Conservation (phyloP, 2,888 invertebrate species). For the Tetragnatha montana region DNA sequence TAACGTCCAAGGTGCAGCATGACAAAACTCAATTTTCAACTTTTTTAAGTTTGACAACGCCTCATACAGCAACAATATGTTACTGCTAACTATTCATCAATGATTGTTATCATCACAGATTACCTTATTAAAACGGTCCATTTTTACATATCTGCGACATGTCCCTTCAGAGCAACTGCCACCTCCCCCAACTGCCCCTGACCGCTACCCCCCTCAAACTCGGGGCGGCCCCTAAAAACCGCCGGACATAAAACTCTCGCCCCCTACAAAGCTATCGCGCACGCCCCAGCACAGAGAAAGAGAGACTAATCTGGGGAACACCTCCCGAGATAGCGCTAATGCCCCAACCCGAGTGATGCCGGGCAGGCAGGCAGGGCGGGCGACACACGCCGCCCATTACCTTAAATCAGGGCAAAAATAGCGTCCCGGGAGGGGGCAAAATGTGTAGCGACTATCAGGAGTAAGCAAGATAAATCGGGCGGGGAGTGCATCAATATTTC, state of each 20-base stretch:
- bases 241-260: not conserved
- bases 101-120: no score
- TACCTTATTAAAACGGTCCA: no score
- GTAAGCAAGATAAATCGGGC: slow-evolving; percentile 68
- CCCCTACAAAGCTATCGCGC: slow-evolving; percentile 31
- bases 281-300: slow-evolving; percentile 19
- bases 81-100: no score
- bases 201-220: no score
- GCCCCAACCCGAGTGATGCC: slow-evolving; percentile 29
- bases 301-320: slow-evolving; percentile 36
- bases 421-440: slow-evolving; percentile 34
- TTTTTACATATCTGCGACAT: not conserved
- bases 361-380: slow-evolving; percentile 18
- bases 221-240: not conserved
- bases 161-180: not conserved
- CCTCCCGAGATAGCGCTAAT: not conserved
- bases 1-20: no score
- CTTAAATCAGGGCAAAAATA: slow-evolving; percentile 70
- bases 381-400: slow-evolving; percentile 63
- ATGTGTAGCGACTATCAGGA: slow-evolving; percentile 51
- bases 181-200: no score
- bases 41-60: no score
- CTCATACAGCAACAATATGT: no score
- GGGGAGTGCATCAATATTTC: slow-evolving; percentile 62
- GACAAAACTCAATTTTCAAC: no score